phyloP scores from a whole-genome alignment of 1,140 invertebrate genomes.

The Brachionus plicatilis region DNA sequence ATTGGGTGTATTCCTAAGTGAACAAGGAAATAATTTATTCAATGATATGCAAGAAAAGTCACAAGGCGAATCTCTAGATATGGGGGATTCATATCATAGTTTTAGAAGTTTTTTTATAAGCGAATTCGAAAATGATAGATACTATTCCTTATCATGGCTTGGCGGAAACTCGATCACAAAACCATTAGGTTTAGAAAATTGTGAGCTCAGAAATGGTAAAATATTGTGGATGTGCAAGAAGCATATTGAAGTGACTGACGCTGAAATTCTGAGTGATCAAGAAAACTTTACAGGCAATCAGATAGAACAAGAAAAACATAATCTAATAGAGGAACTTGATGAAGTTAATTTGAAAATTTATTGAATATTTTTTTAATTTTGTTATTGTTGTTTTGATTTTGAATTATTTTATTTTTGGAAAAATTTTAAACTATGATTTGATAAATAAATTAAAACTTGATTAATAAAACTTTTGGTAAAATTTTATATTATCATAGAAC shows the following conservation, averaged over 20 bases:
- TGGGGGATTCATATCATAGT: background rate
- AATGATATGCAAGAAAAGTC: constrained; percentile 22
- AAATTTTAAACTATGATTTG: too few relatives aligned
- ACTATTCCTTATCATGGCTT: background rate
- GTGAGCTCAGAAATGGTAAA: constrained; percentile 52
- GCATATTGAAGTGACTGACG: constrained; percentile 46
- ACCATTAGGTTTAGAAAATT: constrained; percentile 35
- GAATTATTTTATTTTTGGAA: background rate
- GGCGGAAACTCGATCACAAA: background rate
- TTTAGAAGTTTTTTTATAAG: background rate
- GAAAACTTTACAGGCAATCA: background rate
- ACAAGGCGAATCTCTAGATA: background rate
- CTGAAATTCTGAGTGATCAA: background rate
- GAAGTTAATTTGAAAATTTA: background rate
- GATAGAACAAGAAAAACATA: background rate
- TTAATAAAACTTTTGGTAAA: too few relatives aligned
- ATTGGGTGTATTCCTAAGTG: background rate
- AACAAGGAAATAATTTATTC: constrained; percentile 7
- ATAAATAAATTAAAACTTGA: too few relatives aligned
- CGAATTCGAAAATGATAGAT: background rate
- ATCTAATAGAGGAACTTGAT: background rate
- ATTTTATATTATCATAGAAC: too few relatives aligned
- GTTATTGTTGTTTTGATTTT: background rate
- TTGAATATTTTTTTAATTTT: background rate
- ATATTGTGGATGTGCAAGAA: constrained; percentile 50